Base-by-base conservation (phyloP, 2,113 vertebrate species). In the Pseudolaguvia tuberculata region DNA sequence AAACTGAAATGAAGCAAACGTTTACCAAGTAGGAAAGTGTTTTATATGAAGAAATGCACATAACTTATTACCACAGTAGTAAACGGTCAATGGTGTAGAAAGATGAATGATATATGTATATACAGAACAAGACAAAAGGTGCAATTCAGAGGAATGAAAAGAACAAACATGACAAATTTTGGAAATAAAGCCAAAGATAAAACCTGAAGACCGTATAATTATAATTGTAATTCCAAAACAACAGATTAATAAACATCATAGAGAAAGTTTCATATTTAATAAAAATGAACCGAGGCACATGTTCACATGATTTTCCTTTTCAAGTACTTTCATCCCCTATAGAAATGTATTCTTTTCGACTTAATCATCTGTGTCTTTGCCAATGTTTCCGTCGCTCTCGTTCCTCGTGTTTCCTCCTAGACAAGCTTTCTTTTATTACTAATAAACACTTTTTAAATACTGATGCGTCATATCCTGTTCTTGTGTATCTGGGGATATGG, bases 381-480 rank as follows among this genome's bases (percentile, higher is more conserved):
- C 1, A 20, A 58, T 31, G 31, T 67, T 69, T 69, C 53, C 55
- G 8, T 70, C 67, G 5, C 65, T 29, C 55, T 57, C 45, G 2
- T 67, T 27, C 20, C 62, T 21, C 42, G 66, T 70, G 66, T 76
- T 45, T 76, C 66, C 75, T 52, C 39, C 29, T 61, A n/a, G 68
- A 62, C 68, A 42, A 27, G 56, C 65, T 20, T 39, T 53, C 47
- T 63, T 63, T 59, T 25, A 17, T 23, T 27, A 55, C 45, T 70
- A 53, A 76, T 70, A 56, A 70, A 52, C 55, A 45, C 66, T 75
- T 56, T 70, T 70, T 29, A 70, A 52, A 62, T 21, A n/a, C 3
- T 8, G 8, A 48, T 62, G 66, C 66, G 48, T 76, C 75, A 76
- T 35, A 27, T 76, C 56, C 75, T 61, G 66, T 51, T 76, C 66